Conservation (phyloP, 2,888 invertebrate species). For the Plebejus argus region DNA sequence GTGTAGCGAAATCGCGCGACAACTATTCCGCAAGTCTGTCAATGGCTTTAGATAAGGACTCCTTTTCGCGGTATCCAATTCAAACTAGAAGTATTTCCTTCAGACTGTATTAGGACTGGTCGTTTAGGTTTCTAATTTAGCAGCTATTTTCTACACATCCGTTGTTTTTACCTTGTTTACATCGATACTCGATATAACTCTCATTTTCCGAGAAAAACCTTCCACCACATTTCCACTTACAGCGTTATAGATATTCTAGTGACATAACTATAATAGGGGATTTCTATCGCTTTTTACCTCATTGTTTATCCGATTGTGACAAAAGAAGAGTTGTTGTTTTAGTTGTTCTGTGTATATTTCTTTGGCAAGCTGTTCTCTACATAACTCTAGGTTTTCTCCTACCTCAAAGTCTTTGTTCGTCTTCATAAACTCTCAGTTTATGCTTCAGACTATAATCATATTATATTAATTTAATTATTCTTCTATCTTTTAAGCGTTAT, state of each 20-base stretch:
- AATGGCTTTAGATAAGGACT: conserved; percentile 3
- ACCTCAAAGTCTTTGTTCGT: no score
- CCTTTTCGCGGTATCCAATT: conserved; percentile 4
- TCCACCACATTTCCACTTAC: conserved; percentile 30
- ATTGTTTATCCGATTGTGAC: no score
- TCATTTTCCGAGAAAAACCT: conserved; percentile 33
- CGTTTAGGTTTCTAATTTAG: conserved; percentile 21
- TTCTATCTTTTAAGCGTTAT: no score
- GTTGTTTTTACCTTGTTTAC: not conserved
- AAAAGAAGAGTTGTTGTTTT: no score
- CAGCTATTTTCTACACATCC: conserved; percentile 12
- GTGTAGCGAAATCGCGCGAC: not conserved
- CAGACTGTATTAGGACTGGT: not conserved
- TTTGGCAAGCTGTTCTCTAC: no score
- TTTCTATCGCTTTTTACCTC: not conserved
- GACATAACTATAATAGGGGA: not conserved
- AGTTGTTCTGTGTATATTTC: no score
- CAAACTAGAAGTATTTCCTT: conserved; percentile 2
- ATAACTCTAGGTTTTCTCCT: no score
- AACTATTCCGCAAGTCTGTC: not conserved
- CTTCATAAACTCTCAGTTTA: no score
- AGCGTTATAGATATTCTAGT: conserved; percentile 1
- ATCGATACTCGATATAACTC: conserved; percentile 21
- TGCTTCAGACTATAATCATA: no score
- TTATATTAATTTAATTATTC: no score